Evolutionary conservation across 2,797 vertebrate species (phyloP).

Genomic region (Adelosebastes latens): DNA sequence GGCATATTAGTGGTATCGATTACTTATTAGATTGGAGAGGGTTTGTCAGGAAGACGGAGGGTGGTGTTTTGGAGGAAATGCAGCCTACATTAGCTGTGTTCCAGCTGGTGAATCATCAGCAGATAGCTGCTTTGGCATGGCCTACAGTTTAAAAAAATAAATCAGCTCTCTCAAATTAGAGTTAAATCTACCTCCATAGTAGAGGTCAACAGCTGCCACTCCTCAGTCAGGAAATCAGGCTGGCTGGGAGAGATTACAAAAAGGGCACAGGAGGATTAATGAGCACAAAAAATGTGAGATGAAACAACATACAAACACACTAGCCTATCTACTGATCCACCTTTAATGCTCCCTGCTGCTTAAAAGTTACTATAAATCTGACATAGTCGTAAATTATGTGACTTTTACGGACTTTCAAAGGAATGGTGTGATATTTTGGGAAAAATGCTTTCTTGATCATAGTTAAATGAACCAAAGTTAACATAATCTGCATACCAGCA

Average conservation of each 20-base stretch:
- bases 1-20: constrained; percentile 68
- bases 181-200: constrained; percentile 53
- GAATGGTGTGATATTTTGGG: neutral
- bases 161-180: constrained; percentile 37
- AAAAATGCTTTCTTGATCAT: neutral
- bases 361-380: too few relatives aligned
- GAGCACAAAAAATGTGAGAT: constrained; percentile 31
- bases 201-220: constrained; percentile 73
- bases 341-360: neutral
- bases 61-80: constrained; percentile 53
- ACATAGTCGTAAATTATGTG: neutral
- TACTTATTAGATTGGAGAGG: constrained; percentile 48
- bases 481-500: neutral
- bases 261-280: constrained; percentile 70
- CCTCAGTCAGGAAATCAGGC: constrained; percentile 54
- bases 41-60: constrained; percentile 61
- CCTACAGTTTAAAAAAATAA: constrained; percentile 27
- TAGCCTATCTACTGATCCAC: neutral
- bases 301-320: constrained; percentile 19
- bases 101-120: constrained; percentile 72
- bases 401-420: neutral
- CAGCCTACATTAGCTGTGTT: constrained; percentile 48
- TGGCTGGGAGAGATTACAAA: constrained; percentile 66
- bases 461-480: neutral
- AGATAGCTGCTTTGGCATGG: constrained; percentile 39